Evolutionary conservation across 2,888 invertebrate species (phyloP).

Genomic region (Harpalus rubripes): DNA sequence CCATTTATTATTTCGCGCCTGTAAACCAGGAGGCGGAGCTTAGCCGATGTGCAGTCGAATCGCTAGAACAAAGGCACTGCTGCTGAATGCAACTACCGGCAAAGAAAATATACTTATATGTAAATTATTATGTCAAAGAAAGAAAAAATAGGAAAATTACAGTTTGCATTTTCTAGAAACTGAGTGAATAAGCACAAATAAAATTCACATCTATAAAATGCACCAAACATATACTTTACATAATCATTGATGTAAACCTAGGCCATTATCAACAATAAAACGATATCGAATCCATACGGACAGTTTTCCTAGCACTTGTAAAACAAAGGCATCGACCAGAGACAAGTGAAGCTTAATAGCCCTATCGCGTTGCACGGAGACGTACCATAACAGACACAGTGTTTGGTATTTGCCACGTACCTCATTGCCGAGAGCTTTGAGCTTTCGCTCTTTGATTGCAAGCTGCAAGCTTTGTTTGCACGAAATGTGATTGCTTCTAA

Average conservation of each 20-base stretch:
- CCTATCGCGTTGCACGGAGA: constrained; percentile 37
- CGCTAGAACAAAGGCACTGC: too few species aligned
- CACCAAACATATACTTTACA: constrained; percentile 30
- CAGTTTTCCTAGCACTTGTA: constrained; percentile 43
- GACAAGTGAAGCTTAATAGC: constrained; percentile 24
- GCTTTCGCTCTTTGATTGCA: constrained; percentile 10
- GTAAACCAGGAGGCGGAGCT: too few species aligned
- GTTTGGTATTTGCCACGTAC: constrained; percentile 38
- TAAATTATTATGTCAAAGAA: too few species aligned
- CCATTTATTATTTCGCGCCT: too few species aligned
- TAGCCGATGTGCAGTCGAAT: too few species aligned
- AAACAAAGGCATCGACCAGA: constrained; percentile 24
- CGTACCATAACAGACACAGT: constrained; percentile 28
- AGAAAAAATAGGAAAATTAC: too few species aligned
- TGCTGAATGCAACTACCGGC: too few species aligned
- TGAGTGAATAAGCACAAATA: not conserved
- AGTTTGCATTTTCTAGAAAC: too few species aligned
- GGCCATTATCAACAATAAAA: constrained; percentile 15
- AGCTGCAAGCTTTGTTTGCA: constrained; percentile 30
- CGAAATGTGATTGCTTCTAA: constrained; percentile 45
- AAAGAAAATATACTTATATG: too few species aligned
- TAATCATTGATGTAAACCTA: constrained; percentile 5
- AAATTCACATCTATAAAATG: not conserved
- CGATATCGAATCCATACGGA: constrained; percentile 23
- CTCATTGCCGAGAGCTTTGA: constrained; percentile 21